Base-by-base conservation (phyloP, 1,140 invertebrate genomes). In the Cotesia typhae region DNA sequence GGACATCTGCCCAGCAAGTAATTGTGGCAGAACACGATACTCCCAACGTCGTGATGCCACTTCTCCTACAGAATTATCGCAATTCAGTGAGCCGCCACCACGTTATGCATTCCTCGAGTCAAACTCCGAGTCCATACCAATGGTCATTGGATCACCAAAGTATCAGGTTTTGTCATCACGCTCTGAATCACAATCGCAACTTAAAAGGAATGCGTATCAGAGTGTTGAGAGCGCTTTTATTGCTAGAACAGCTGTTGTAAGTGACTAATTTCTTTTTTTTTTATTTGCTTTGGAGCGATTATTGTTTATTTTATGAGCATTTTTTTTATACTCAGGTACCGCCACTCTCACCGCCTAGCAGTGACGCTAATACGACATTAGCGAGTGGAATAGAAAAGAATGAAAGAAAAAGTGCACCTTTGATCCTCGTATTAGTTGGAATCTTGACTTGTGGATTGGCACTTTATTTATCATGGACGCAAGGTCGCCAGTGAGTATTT, bases 181-280 rank as follows among this genome's bases (percentile, higher is more conserved):
- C 77, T 38, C 79, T 35, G 57, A 70, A 36, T 28, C 52, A 68
- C 51, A 59, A 20, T 17, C 63, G n/a, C 64, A 67, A 17, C 66
- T 78, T 55, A 82, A 79, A 68, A 78, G 80, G 66, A 80, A 59
- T 55, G 78, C 75, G 3, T 85, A 85, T 53, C 79, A 84, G 20
- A 83, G 78, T 63, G 83, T 85, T 2, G 86, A 87, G 64, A 85
- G 81, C 66, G 85, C 86, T 2, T 87, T 87, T 65, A 84, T 87
- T 17, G 85, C 86, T 0, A 83, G 85, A 75, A 87, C 86, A 17
- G 86, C 86, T 7, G 86, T 87, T 28, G 86, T 87, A 70, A 85
- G 85, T 72, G n/a, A 52, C 59, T 12, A 12, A 17, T n/a, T 5
- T 47, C 51, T 12, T 60, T 59, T 59, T 55, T 53, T 37, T 82